Base-by-base conservation (phyloP, 2,113 vertebrate species). In the Microtus ochrogaster region DNA sequence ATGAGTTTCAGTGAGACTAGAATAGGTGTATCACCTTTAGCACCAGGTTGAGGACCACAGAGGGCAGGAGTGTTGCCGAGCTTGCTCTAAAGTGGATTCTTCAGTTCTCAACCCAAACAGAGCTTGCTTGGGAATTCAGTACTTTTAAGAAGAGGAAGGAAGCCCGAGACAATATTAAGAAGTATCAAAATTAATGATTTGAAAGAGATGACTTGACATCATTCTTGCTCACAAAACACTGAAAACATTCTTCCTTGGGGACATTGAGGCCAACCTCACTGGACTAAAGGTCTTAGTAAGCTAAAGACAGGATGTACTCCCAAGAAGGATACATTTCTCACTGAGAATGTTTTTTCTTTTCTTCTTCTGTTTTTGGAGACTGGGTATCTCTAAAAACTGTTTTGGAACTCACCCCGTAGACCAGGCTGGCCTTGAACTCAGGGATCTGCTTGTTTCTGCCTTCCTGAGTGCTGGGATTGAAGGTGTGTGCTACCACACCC, bases 21-120 rank as follows among this genome's bases (percentile, higher is more conserved):
- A 98, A 94, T 94, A 97, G 82, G 93, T 97, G 96, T 94, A 97
- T 78, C 96, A 96, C 47, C 33, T 79, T 96, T 92, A 98, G 98
- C 98, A 98, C 98, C 98, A 66, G 94, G 77, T 94, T 97, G 89
- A 97, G 95, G 87, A 95, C 8, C 33, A 97, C 9, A 63, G 89
- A 91, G 81, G 39, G 76, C 65, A 87, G 87, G 79, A 76, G n/a
- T n/a, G 12, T 76, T 84, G 91, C 49, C 26, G 76, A 85, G 41
- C 68, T 73, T 1, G 7, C 36, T 87, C 70, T 90, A 4, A 91
- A 87, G 77, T 84, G 63, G 39, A 96, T 91, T 68, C 52, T 81
- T 16, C 79, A 89, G 26, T 30, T 90, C 58, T 66, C n/a, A 65
- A 83, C 84, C 52, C 76, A 91, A 81, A 82, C 28, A 83, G 72